A percentile compares a stretch with the other conserved stretches of the same genome.
These are phyloP conservation scores for Zygothrica quintamaculata DNA, from an alignment of 2,888 invertebrate genomes.

Conservation along the genomic window DNA sequence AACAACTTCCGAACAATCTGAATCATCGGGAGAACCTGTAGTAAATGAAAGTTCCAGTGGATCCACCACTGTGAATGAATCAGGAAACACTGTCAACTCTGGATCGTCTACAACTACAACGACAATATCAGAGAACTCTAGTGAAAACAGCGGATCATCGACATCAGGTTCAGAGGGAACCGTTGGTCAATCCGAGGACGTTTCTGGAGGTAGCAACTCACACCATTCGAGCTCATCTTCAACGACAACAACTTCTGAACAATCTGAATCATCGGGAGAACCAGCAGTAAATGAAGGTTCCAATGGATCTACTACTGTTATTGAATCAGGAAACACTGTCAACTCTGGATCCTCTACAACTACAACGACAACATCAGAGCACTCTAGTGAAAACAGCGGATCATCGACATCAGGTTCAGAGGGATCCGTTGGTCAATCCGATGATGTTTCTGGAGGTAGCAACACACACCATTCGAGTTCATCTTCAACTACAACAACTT, in stretches of 20 bases:
- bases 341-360: too few relatives aligned
- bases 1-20: neutral
- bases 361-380: too few relatives aligned
- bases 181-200: neutral
- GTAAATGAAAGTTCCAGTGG: neutral
- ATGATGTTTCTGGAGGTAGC: too few relatives aligned
- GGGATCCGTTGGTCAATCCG: too few relatives aligned
- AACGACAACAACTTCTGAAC: constrained; percentile 1
- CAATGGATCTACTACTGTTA: too few relatives aligned
- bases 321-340: too few relatives aligned
- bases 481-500: too few relatives aligned
- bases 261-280: too few relatives aligned
- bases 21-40: neutral
- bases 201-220: neutral
- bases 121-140: constrained; percentile 8
- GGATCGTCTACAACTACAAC: constrained; percentile 8
- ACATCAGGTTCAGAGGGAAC: neutral
- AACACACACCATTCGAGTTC: too few relatives aligned
- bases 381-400: too few relatives aligned
- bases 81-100: constrained; percentile 3
- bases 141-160: neutral
- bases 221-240: constrained; percentile 16
- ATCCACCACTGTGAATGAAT: neutral
- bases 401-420: too few relatives aligned
- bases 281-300: neutral